phyloP scores from a whole-genome alignment of 2,797 vertebrate genomes.

The Ctenopoma kingsleyae region DNA sequence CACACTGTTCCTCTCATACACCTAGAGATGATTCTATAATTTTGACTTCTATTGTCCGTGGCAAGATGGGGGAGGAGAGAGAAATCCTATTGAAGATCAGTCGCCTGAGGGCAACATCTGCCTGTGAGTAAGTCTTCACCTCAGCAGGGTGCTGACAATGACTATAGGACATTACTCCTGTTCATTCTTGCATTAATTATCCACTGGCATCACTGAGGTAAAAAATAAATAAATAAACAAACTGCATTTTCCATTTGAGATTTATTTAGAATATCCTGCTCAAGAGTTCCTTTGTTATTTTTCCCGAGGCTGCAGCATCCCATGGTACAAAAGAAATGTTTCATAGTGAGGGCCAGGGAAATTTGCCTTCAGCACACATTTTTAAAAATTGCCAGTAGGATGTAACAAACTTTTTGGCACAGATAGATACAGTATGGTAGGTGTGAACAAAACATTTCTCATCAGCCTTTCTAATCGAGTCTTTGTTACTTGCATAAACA shows the following conservation, averaged over 20 bases:
- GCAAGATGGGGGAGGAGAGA: slow-evolving; percentile 33
- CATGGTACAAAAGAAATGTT: slow-evolving; percentile 55
- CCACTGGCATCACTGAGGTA: slow-evolving; percentile 62
- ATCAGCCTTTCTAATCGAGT: slow-evolving; percentile 20
- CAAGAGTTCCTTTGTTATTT: slow-evolving; percentile 71
- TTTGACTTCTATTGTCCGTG: slow-evolving; percentile 58
- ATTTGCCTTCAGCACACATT: slow-evolving; percentile 56
- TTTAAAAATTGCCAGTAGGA: slow-evolving; percentile 59
- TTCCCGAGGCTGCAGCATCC: slow-evolving; percentile 64
- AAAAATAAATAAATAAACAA: slow-evolving; percentile 31
- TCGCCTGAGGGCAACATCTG: slow-evolving; percentile 78
- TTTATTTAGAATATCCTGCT: slow-evolving; percentile 68
- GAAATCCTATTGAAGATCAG: slow-evolving; percentile 57
- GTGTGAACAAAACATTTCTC: slow-evolving; percentile 39
- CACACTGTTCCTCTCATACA: slow-evolving; percentile 57
- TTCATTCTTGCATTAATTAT: slow-evolving; percentile 74
- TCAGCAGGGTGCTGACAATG: slow-evolving; percentile 59
- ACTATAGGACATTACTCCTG: slow-evolving; percentile 62
- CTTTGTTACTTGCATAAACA: slow-evolving; percentile 28
- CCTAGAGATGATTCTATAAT: slow-evolving; percentile 64
- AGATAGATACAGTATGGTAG: slow-evolving; percentile 45
- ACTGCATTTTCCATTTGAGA: slow-evolving; percentile 59
- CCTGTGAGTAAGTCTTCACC: slow-evolving; percentile 53
- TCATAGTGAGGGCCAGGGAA: slow-evolving; percentile 47
- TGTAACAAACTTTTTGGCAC: slow-evolving; percentile 62